Base-by-base conservation (phyloP, 64 coral and sea anemone genomes). In the Porites australiensis region DNA sequence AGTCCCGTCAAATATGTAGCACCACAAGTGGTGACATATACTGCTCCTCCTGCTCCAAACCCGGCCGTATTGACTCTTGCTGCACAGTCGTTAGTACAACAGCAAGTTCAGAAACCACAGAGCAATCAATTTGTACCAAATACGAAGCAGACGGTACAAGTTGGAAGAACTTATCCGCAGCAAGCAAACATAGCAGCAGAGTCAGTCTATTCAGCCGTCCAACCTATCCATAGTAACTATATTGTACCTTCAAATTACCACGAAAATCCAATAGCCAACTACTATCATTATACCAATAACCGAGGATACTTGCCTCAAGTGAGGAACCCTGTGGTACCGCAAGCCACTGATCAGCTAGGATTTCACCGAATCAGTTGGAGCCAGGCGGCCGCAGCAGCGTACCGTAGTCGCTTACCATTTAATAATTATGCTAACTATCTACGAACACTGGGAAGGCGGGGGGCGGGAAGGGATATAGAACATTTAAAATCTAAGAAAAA, bases 211-310 rank as follows among this genome's bases (percentile, higher is more conserved):
- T 69, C 81, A 18, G 44, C 73, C 6, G 5, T 76, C 46, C 73
- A 76, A 76, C 8, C 81, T 68, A 61, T 84, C 5, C 81, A 46
- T 65, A 67, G 44, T n/a, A 84, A 68, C 46, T 84, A 50, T 49
- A 37, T 37, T 37, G 47, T 69, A 51, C 62, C 81, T 50, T 61
- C 62, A 9, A 64, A 84, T 19, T 84, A 84, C 63, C 61, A 65
- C 11, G 15, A 68, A 43, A 84, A 84, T 84, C 61, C 65, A 67
- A 50, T 84, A 50, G 81, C 81, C 11, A 84, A 84, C 46, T 84
- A 84, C n/a, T 84, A 84, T 69, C 81, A 69, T 60, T 84, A 84
- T 84, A 63, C 43, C 16, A 84, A 84, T 84, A 48, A 18, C 47
- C 61, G 44, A 13, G 81, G 58, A 12, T 84, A 65, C 22, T 49